Evolutionary conservation across 2,797 vertebrate genomes (phyloP), one percentile per base, ranked within the genome.

Genomic region (Poeciliopsis paucimaculata): DNA sequence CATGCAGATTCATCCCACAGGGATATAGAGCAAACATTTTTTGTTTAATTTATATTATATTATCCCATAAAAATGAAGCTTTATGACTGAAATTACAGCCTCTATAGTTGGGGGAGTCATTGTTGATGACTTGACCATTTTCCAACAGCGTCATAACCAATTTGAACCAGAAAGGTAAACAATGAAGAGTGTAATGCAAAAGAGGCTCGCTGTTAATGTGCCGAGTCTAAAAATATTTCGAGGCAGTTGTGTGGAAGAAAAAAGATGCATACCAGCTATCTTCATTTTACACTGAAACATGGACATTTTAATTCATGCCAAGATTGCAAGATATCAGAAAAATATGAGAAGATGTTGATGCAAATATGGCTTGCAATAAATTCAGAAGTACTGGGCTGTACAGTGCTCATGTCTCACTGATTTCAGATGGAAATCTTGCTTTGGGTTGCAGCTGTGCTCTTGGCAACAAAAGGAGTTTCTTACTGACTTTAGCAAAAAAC

Each of bases 401-500:
- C 60, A 2, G n/a, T 60, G n/a, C n/a, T 31, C n/a, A 60, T 15
- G 31, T 36, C 31, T 20, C 18, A 9, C 15, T 18, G 31, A 16
- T 64, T 36, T 64, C 6, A 28, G 18, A 16, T 16, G n/a, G 28
- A 66, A 36, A 66, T 31, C 62, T 66, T 66, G 28, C 57, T 20
- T 39, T 66, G 18, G 16, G 8, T 36, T 39, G 34, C 34, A 66
- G 3, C 34, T 66, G 62, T 66, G 1, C 18, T 4, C 1, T 36
- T 36, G 34, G 34, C 7, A 66, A 66, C 36, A 18, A 66, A 70
- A 72, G 49, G 66, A n/a, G 15, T 84, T 88, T 77, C 34, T 9
- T 39, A 34, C 62, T 39, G 7, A 66, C 9, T 2, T 39, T 20
- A 64, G 31, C 20, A 18, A 36, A 23, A 23, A 36, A 20, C 18